A percentile compares a stretch with the other conserved stretches of the same genome.
phyloP scores from a whole-genome alignment of 2,113 vertebrate species.

The Nesogale talazaci region DNA sequence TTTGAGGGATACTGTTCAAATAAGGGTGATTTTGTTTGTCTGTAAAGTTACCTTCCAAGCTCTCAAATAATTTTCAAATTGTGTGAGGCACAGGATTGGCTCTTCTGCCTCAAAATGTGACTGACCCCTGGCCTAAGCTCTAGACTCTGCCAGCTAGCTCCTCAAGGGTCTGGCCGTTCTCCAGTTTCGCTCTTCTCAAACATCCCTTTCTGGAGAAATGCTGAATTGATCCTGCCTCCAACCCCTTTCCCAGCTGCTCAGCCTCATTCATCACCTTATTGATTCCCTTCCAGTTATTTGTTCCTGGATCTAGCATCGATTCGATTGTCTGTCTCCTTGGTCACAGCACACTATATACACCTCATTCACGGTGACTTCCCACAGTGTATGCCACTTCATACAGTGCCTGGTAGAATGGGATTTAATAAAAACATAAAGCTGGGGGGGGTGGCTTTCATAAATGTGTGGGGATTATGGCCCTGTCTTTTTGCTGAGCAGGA shows the following conservation, averaged over 20 bases:
- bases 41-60: no score
- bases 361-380: neutral
- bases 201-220: neutral
- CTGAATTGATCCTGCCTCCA: neutral
- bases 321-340: neutral
- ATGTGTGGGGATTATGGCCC: no score
- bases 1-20: no score
- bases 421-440: no score
- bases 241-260: neutral
- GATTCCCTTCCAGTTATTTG: constrained; percentile 13
- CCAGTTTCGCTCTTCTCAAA: neutral
- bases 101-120: no score
- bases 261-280: neutral
- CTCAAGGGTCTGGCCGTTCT: neutral
- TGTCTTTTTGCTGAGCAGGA: neutral
- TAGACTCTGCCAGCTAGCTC: neutral
- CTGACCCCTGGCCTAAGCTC: no score
- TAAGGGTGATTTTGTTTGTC: no score
- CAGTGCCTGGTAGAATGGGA: no score
- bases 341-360: neutral
- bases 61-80: no score
- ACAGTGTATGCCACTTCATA: no score
- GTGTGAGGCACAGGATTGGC: no score
- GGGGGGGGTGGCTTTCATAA: no score
- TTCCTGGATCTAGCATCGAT: neutral